phyloP scores from a whole-genome alignment of 1,140 invertebrate genomes.

The Lasaia peninsularis region DNA sequence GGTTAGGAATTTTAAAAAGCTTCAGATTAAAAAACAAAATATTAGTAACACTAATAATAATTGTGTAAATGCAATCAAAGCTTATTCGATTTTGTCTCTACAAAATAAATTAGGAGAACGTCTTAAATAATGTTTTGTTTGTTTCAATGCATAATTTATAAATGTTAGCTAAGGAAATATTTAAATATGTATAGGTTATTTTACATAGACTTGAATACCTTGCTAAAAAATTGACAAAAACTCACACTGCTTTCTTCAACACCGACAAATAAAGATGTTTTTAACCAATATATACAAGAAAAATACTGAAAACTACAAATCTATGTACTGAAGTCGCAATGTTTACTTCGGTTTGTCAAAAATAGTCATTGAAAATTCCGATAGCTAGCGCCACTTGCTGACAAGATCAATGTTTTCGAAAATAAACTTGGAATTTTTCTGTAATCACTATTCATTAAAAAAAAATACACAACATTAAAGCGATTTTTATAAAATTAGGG shows the following conservation, averaged over 20 bases:
- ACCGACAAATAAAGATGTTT: not conserved
- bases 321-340: conserved; percentile 19
- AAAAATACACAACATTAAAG: conserved; percentile 1
- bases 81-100: too few species aligned
- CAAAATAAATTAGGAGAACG: too few species aligned
- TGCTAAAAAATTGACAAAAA: not conserved
- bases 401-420: conserved; percentile 73
- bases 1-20: too few species aligned
- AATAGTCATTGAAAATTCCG: conserved; percentile 45
- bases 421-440: conserved; percentile 69
- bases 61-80: too few species aligned
- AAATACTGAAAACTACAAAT: not conserved
- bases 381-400: conserved; percentile 53
- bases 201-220: not conserved
- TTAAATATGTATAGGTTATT: not conserved
- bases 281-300: not conserved
- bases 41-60: too few species aligned
- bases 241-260: not conserved
- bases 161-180: not conserved
- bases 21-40: too few species aligned
- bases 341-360: conserved; percentile 52
- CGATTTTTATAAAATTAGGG: conserved; percentile 25
- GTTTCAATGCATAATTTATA: not conserved
- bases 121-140: not conserved
- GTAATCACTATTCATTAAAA: conserved; percentile 31